Evolutionary conservation across 2,888 invertebrate species (phyloP).

Genomic region (Zhuqinia jingwanae): DNA sequence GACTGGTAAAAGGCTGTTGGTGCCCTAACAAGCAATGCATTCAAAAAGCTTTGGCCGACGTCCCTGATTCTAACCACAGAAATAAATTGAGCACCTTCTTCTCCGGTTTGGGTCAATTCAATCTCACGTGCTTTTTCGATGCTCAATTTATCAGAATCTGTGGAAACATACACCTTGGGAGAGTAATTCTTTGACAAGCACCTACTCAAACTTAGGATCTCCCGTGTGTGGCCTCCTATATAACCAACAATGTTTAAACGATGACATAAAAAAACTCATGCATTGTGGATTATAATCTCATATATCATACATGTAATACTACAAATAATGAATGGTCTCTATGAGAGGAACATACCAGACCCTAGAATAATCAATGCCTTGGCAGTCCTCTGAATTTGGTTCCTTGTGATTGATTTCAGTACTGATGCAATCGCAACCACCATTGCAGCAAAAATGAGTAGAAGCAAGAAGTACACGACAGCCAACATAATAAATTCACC

Average conservation of each 20-base stretch:
- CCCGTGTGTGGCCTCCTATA: conserved; percentile 97
- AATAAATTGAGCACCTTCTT: conserved; percentile 82
- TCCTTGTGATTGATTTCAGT: no score
- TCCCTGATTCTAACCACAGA: conserved; percentile 86
- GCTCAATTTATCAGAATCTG: conserved; percentile 90
- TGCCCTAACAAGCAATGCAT: conserved; percentile 85
- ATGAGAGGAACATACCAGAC: conserved; percentile 76
- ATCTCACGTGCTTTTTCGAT: conserved; percentile 84
- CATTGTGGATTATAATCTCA: conserved; percentile 1
- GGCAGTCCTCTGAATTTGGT: no score
- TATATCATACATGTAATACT: background rate
- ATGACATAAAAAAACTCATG: no score
- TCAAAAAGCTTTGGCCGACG: conserved; percentile 90
- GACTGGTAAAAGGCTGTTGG: conserved; percentile 86
- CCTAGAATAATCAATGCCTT: conserved; percentile 75
- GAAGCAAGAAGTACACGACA: no score
- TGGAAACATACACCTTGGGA: conserved; percentile 90
- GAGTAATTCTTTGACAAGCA: conserved; percentile 86
- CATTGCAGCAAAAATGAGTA: no score
- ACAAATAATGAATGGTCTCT: no score
- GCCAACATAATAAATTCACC: no score
- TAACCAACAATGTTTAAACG: no score
- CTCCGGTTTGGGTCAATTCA: conserved; percentile 76
- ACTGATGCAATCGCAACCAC: no score
- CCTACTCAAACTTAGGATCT: conserved; percentile 90